Conservation (phyloP, 2,888 invertebrate species). For the Coelogynopora nodosa region DNA sequence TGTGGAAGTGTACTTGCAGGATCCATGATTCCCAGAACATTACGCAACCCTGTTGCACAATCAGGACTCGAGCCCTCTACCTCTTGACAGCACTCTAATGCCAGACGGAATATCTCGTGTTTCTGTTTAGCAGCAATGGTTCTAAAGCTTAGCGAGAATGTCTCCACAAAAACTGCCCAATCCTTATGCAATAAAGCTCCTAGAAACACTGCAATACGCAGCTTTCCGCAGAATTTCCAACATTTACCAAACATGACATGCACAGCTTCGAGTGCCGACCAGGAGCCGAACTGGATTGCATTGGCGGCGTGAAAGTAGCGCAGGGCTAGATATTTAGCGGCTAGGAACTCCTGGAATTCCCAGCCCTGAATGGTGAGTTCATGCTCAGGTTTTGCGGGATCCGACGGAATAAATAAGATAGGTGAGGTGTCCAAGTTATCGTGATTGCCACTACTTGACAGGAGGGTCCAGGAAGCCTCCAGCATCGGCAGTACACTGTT, state of each 20-base stretch:
- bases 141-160: background rate
- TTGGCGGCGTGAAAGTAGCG: background rate
- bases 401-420: no score
- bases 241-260: background rate
- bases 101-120: background rate
- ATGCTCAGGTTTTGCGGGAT: no score
- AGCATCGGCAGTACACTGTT: background rate
- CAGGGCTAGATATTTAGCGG: conserved; percentile 8
- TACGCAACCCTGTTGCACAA: background rate
- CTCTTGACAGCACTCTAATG: background rate
- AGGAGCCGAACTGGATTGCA: background rate
- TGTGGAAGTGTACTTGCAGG: background rate
- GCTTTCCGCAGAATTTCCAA: background rate
- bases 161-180: background rate
- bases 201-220: background rate
- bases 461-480: no score
- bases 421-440: no score
- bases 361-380: no score
- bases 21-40: background rate
- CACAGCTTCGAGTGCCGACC: background rate
- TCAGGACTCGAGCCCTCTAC: background rate
- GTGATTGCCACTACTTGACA: no score
- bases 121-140: background rate
- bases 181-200: background rate
- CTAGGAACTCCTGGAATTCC: conserved; percentile 11